These are phyloP conservation scores for Haemorhous mexicanus DNA, from an alignment of 2,113 vertebrate genomes.

Conservation along the genomic window DNA sequence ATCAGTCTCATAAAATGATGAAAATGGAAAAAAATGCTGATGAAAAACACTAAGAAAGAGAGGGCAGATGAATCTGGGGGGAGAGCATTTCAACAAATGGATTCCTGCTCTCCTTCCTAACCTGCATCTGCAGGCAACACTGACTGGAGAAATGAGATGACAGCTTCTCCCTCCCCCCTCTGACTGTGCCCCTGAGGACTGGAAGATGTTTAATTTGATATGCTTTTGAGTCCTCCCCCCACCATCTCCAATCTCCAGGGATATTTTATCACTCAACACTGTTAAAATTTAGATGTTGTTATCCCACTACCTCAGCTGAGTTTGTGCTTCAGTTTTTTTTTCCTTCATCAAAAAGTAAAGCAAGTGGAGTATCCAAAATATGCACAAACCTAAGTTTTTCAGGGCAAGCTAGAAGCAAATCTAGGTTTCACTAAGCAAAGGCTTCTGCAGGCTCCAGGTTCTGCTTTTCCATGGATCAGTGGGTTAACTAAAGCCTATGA, in stretches of 20 bases:
- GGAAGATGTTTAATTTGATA: conserved; percentile 28
- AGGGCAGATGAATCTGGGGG: background rate
- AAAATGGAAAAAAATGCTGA: background rate
- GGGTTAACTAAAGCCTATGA: conserved; percentile 25
- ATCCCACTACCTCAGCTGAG: background rate
- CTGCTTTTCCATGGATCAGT: conserved; percentile 40
- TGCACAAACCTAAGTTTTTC: background rate
- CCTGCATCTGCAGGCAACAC: conserved; percentile 1
- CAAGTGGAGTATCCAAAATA: background rate
- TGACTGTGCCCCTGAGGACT: conserved; percentile 13
- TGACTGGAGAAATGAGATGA: conserved; percentile 30
- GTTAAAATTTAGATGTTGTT: conserved; percentile 21
- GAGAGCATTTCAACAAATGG: background rate
- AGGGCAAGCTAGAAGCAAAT: background rate
- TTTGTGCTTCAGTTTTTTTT: background rate
- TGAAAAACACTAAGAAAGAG: background rate
- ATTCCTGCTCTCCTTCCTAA: background rate
- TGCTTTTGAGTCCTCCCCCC: background rate
- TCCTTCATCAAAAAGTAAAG: background rate
- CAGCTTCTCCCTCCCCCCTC: conserved; percentile 2
- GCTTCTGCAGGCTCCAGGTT: background rate
- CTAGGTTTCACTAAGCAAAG: background rate
- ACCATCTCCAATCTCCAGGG: background rate
- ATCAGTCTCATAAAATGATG: background rate
- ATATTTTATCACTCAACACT: conserved; percentile 17